Conservation (phyloP, 2,113 vertebrate species). For the Corythoichthys haematopterus region DNA sequence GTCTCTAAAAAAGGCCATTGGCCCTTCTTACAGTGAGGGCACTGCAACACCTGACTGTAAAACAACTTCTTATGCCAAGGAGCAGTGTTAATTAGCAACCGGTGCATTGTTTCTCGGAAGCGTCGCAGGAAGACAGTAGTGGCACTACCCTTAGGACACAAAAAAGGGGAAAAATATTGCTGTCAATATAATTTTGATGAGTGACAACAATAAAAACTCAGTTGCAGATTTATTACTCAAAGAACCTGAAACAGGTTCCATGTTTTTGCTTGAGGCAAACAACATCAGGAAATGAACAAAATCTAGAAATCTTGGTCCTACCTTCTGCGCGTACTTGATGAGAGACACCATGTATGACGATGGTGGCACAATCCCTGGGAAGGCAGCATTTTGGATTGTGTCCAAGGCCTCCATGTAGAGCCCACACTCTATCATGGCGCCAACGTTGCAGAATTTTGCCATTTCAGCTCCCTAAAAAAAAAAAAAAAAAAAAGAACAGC, state of each 20-base stretch:
- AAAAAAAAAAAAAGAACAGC: slow-evolving; percentile 25
- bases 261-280: slow-evolving; percentile 5
- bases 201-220: not conserved
- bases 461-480: slow-evolving; percentile 50
- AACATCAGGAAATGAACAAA: slow-evolving; percentile 1
- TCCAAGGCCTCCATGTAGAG: slow-evolving; percentile 80
- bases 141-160: slow-evolving; percentile 73
- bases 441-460: slow-evolving; percentile 59
- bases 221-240: not conserved
- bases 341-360: slow-evolving; percentile 74
- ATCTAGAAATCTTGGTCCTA: slow-evolving; percentile 55
- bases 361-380: slow-evolving; percentile 76
- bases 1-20: slow-evolving; percentile 80
- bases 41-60: slow-evolving; percentile 84
- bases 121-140: slow-evolving; percentile 66
- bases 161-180: slow-evolving; percentile 25
- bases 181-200: slow-evolving; percentile 1
- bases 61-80: slow-evolving; percentile 81
- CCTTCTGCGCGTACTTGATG: slow-evolving; percentile 78
- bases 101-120: slow-evolving; percentile 73
- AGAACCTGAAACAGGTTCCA: not conserved
- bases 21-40: slow-evolving; percentile 83
- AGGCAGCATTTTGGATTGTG: slow-evolving; percentile 73
- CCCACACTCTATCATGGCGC: slow-evolving; percentile 67
- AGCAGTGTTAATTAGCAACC: slow-evolving; percentile 77